phyloP scores from a whole-genome alignment of 2,113 vertebrate genomes.

The Sprattus sprattus region DNA sequence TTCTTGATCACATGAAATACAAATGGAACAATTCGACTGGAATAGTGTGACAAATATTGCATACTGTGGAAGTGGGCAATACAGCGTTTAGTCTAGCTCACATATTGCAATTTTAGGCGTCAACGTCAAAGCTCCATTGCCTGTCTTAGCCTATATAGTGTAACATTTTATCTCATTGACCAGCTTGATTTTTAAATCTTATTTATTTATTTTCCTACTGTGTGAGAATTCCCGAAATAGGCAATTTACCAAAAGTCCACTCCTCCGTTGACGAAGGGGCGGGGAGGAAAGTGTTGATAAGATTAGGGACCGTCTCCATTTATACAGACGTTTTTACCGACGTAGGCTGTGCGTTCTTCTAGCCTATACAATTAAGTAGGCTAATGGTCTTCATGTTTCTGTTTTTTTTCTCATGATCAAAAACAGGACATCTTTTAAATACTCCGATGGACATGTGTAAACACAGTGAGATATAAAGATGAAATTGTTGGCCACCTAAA shows the following conservation, averaged over 20 bases:
- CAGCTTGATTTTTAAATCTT: background rate
- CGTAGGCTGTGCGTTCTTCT: background rate
- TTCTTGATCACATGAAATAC: background rate
- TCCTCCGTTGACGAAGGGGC: conserved; percentile 17
- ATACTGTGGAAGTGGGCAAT: too few relatives aligned
- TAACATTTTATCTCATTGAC: too few relatives aligned
- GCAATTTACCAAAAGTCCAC: conserved; percentile 11
- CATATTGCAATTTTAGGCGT: too few relatives aligned
- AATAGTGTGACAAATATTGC: too few relatives aligned
- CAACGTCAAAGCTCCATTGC: too few relatives aligned
- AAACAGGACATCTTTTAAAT: background rate
- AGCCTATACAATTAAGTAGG: background rate
- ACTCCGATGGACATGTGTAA: background rate
- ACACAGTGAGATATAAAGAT: background rate
- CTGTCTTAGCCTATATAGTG: too few relatives aligned
- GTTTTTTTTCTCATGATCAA: background rate
- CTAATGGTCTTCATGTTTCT: background rate
- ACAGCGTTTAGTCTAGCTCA: too few relatives aligned
- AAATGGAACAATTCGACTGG: background rate
- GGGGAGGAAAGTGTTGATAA: background rate
- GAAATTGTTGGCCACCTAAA: background rate
- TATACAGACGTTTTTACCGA: background rate
- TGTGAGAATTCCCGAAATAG: conserved; percentile 33
- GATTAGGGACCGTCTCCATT: conserved; percentile 25
- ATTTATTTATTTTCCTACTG: conserved; percentile 6